These are phyloP conservation scores for Diphyllodes magnificus DNA, from an alignment of 2,113 vertebrate genomes.

Conservation along the genomic window DNA sequence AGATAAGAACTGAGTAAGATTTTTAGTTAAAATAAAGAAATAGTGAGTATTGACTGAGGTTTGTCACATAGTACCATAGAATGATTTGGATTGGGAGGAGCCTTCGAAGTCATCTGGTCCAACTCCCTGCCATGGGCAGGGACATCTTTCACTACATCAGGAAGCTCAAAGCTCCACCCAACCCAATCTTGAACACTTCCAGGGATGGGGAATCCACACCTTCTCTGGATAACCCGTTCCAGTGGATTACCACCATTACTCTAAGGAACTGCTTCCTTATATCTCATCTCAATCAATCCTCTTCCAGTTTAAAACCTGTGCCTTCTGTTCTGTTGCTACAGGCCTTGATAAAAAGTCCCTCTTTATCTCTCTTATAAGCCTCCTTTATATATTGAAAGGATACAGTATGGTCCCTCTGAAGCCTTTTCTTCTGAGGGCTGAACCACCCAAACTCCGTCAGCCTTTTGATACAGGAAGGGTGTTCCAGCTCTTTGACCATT, in stretches of 20 bases:
- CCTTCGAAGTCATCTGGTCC: not conserved
- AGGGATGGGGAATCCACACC: fast-evolving
- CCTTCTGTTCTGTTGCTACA: not conserved
- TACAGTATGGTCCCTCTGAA: not conserved
- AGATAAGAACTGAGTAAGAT: not conserved
- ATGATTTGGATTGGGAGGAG: not conserved
- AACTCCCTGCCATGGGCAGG: not conserved
- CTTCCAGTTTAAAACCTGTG: not conserved
- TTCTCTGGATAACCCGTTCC: not conserved
- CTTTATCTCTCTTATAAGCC: not conserved
- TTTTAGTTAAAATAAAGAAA: not conserved
- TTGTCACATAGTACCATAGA: not conserved
- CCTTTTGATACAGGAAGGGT: not conserved
- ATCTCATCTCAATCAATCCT: not conserved
- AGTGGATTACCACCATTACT: not conserved
- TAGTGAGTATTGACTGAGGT: not conserved
- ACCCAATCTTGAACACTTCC: not conserved
- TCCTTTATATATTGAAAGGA: not conserved
- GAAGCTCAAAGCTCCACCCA: not conserved
- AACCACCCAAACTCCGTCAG: not conserved
- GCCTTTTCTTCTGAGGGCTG: not conserved
- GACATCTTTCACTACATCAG: not conserved
- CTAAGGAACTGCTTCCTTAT: not conserved
- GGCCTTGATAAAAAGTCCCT: not conserved
- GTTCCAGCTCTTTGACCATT: not conserved